Conservation (phyloP, 2,888 invertebrate genomes). For the Limnephilus lunatus region DNA sequence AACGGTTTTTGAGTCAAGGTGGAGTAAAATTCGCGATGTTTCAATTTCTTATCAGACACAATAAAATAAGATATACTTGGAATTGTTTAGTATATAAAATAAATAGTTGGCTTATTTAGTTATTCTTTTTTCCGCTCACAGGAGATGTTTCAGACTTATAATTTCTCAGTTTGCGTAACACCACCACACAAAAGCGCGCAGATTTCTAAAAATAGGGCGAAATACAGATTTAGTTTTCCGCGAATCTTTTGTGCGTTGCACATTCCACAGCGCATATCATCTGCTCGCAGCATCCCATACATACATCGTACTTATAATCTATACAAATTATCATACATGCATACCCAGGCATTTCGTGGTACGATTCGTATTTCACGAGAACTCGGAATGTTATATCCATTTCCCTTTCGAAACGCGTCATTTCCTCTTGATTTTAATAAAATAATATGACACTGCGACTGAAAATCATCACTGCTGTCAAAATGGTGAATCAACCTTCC, state of each 20-base stretch:
- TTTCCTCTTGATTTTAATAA: not conserved
- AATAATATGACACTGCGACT: not conserved
- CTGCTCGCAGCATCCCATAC: not conserved
- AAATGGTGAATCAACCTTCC: not conserved
- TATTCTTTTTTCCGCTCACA: not conserved
- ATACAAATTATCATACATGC: no score
- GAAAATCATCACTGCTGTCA: not conserved
- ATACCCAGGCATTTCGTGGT: not conserved
- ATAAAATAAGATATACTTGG: not conserved
- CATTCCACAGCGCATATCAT: conserved; percentile 10
- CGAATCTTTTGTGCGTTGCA: conserved; percentile 34
- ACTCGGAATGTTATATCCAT: not conserved
- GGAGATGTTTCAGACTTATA: not conserved
- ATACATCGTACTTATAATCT: not conserved
- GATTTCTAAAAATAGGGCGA: conserved; percentile 36
- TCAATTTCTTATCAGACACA: not conserved
- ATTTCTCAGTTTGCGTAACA: conserved; percentile 21
- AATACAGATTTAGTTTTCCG: conserved; percentile 29
- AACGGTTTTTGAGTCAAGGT: not conserved
- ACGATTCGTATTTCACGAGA: not conserved
- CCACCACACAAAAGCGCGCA: conserved; percentile 24
- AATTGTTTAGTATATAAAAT: not conserved
- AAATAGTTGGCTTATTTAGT: not conserved
- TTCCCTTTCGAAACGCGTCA: not conserved
- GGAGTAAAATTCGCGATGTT: not conserved